phyloP scores from a whole-genome alignment of 2,797 vertebrate genomes.

The Coluber constrictor region DNA sequence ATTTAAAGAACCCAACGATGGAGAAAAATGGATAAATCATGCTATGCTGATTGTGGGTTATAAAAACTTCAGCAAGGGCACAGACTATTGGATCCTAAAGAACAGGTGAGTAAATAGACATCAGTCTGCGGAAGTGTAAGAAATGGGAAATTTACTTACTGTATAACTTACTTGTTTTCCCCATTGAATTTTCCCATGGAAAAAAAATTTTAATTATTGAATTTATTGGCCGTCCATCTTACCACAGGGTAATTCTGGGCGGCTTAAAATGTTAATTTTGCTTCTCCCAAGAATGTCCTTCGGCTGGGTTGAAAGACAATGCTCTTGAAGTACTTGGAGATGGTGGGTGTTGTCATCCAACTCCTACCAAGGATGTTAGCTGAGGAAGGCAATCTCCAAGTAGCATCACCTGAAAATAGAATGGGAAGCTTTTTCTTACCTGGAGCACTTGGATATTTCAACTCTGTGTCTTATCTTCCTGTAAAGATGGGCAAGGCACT shows the following conservation, averaged over 20 bases:
- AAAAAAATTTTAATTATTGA: not conserved
- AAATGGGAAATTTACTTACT: not conserved
- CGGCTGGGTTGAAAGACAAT: not conserved
- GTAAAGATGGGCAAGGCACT: not conserved
- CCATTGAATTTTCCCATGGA: not conserved
- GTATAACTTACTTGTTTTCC: too few relatives aligned
- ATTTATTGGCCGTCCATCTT: too few relatives aligned
- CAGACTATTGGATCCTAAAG: not conserved
- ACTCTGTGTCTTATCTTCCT: not conserved
- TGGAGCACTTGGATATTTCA: not conserved
- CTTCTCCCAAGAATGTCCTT: not conserved
- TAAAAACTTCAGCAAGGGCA: fast-evolving
- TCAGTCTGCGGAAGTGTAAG: not conserved
- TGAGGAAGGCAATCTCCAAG: not conserved
- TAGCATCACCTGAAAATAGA: not conserved
- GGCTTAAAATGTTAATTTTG: not conserved
- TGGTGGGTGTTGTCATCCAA: not conserved
- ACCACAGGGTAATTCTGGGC: not conserved
- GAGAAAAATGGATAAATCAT: fast-evolving
- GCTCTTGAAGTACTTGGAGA: not conserved
- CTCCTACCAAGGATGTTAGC: not conserved
- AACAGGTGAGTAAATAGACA: not conserved
- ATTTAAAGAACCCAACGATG: fast-evolving
- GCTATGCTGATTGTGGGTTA: not conserved
- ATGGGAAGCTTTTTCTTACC: not conserved